Conservation (phyloP, 2,113 vertebrate genomes). For the Nymphicus hollandicus region DNA sequence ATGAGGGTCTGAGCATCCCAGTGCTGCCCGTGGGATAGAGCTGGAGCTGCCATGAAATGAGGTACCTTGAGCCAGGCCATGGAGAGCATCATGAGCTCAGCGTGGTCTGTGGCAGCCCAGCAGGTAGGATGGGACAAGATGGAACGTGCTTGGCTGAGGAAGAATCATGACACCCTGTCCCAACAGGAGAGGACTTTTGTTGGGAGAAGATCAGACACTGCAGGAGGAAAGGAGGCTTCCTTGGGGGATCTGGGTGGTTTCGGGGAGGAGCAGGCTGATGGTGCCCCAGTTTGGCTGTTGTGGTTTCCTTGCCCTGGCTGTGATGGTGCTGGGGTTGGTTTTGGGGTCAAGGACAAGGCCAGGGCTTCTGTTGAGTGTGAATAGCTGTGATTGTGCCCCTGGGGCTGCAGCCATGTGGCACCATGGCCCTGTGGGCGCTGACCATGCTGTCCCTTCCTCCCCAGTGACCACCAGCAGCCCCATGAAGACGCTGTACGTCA, state of each 20-base stretch:
- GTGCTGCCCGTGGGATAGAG: background rate
- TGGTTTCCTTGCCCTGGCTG: background rate
- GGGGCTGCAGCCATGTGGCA: background rate
- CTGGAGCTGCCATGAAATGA: background rate
- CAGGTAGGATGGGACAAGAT: background rate
- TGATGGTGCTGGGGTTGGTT: background rate
- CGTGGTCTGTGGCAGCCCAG: background rate
- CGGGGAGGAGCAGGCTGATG: background rate
- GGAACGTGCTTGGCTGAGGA: background rate
- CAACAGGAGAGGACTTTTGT: rapidly evolving
- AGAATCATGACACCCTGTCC: rapidly evolving
- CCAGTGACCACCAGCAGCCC: conserved; percentile 70
- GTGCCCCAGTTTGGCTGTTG: background rate
- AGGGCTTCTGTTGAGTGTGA: background rate
- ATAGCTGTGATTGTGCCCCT: rapidly evolving
- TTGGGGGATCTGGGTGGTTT: background rate
- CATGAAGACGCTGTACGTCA: conserved; percentile 46
- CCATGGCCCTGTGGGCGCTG: rapidly evolving
- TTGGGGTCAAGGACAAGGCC: background rate
- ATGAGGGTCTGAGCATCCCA: background rate
- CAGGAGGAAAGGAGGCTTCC: background rate
- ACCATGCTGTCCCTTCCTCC: background rate
- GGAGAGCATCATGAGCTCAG: background rate
- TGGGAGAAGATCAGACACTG: background rate
- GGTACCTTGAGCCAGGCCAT: rapidly evolving